Evolutionary conservation across 2,797 vertebrate species (phyloP).

Genomic region (Chelmon rostratus): DNA sequence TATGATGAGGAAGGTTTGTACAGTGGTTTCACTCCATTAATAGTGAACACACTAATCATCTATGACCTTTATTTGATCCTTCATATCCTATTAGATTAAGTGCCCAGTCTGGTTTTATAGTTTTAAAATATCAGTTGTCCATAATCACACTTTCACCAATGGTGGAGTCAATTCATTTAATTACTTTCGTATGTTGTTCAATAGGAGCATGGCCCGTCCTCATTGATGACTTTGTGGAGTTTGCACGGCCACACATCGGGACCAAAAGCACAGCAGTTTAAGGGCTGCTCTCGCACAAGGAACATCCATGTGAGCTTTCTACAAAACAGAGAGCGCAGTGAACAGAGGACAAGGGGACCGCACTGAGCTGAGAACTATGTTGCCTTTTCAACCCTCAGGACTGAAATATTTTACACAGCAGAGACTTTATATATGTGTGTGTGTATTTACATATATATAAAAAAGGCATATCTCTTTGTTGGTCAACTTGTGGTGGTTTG

Average conservation of each 20-base stretch:
- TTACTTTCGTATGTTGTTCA: constrained; percentile 1
- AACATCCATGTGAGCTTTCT: constrained; percentile 89
- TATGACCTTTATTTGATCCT: background rate
- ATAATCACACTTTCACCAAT: background rate
- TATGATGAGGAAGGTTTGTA: constrained; percentile 97
- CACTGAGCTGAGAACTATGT: constrained; percentile 94
- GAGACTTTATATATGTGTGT: constrained; percentile 88
- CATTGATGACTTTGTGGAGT: constrained; percentile 99
- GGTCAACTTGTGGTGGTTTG: constrained; percentile 92
- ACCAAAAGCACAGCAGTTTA: constrained; percentile 98
- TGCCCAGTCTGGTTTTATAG: background rate
- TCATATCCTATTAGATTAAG: background rate
- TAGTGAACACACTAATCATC: background rate
- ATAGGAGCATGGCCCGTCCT: constrained; percentile 98
- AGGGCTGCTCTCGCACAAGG: constrained; percentile 79
- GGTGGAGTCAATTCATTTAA: background rate
- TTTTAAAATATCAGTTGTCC: background rate
- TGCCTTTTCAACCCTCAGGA: constrained; percentile 90
- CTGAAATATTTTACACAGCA: constrained; percentile 93
- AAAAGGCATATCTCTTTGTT: constrained; percentile 92
- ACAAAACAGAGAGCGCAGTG: constrained; percentile 84
- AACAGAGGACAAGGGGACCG: constrained; percentile 89
- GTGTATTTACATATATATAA: constrained; percentile 86
- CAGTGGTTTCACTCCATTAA: background rate
- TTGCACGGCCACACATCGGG: constrained; percentile 97